Evolutionary conservation across 2,797 vertebrate species (phyloP), one percentile per base, ranked within the genome.

Genomic region (Coracias cyanogaster): DNA sequence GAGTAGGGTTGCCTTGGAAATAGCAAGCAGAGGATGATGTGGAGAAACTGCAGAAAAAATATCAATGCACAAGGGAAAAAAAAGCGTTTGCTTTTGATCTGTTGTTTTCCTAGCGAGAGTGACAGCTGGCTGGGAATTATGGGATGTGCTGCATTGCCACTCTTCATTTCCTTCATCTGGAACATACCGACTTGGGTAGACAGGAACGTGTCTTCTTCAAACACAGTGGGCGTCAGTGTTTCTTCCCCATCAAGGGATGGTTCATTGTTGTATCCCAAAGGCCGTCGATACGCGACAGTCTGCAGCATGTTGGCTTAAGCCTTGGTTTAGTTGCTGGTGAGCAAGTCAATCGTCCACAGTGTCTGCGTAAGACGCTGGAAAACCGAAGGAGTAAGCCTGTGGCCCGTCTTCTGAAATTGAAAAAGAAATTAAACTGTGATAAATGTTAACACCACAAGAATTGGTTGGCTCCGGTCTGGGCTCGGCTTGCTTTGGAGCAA

Each of bases 1-100:
- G 29, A 24, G 58, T 82, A 78, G 31, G 19, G 88, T 92, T 92
- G 89, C 86, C 94, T 95, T 95, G 94, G 89, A 93, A 94, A 96
- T 86, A 70, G 78, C 51, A 79, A 21, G 20, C 21, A 22, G 62
- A 76, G 45, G 85, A 74, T 5, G 31, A 33, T 77, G 52, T 77
- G 80, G 61, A 71, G 90, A 46, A 66, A 57, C 48, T 57, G 24
- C 82, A 61, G 33, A 25, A 91, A 62, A 72, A 66, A 51, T 39
- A 7, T 72, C 66, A 82, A 78, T 25, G 39, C 65, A 19, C 18
- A 24, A 33, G 37, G 52, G 2, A 67, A 67, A 66, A 48, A 66
- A 48, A 80, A 19, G 4, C 4, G 25, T 61, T 94, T 91, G 24
- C 74, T 86, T 94, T 66, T 79, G 54, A 35, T 79, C 18, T 82